Base-by-base conservation (phyloP, 1,140 invertebrate species). In the Drosophila mojavensis region DNA sequence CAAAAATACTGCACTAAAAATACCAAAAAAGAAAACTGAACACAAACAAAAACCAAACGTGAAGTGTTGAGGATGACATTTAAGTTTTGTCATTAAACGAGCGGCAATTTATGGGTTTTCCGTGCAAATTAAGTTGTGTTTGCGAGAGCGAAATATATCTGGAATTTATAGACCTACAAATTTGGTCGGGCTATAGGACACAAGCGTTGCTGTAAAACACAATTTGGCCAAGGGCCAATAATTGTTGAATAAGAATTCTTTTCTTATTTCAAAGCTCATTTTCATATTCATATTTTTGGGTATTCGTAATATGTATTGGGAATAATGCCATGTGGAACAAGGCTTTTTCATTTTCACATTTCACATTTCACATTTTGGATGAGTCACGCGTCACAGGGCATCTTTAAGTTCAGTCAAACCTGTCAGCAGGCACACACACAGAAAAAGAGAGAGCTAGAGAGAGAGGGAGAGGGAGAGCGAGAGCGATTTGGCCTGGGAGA, bases 251-350 rank as follows among this genome's bases (percentile, higher is more conserved):
- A 47, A 26, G 13, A 36, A 48, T 43, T 43, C 11, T 26, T 17
- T 59, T 28, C 41, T 20, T 20, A 17, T 55, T 33, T 20, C 13
- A n/a, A 6, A 45, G n/a, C 13, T 45, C 15, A 45, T 55, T 15
- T 24, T 36, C 17, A 17, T 55, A 17, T 20, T 36, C 17, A 10
- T 54, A 13, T 20, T 17, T 55, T 33, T 43, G 39, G 64, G 70
- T 73, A 67, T 55, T 68, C 56, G 53, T 41, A 30, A 60, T 68
- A 61, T 68, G 36, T 48, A 68, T 61, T 73, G 69, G 54, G 63
- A 59, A 67, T 66, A 66, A 60, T 67, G 70, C 56, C 70, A 73
- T 73, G 47, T 68, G 64, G 64, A 41, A 68, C 64, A 73, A 68
- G 64, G 70, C 51, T 72, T 51, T 59, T n/a, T 15, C 39, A 9